Conservation (phyloP, 2,888 invertebrate species). For the Lasioglossum malachurum region DNA sequence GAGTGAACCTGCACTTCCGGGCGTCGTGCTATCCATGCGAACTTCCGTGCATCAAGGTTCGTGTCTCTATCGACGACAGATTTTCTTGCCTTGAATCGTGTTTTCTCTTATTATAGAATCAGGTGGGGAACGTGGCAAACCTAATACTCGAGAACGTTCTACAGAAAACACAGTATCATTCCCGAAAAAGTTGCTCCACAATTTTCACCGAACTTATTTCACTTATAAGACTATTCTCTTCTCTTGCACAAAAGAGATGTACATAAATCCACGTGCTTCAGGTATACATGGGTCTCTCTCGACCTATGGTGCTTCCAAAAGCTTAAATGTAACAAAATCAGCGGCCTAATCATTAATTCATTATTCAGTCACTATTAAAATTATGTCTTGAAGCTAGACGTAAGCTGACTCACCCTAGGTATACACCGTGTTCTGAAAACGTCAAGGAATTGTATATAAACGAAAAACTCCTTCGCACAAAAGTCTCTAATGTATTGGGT, state of each 20-base stretch:
- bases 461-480: neutral
- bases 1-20: constrained; percentile 87
- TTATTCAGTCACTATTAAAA: neutral
- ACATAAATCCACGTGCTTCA: neutral
- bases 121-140: constrained; percentile 1
- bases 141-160: neutral
- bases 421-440: neutral
- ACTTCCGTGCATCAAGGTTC: constrained; percentile 86
- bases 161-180: neutral
- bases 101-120: constrained; percentile 49
- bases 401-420: neutral
- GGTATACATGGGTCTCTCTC: too few relatives aligned
- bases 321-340: too few relatives aligned
- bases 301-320: neutral
- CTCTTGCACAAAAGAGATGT: neutral
- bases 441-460: neutral
- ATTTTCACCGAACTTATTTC: neutral
- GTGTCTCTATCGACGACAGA: constrained; percentile 80
- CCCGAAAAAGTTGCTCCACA: neutral
- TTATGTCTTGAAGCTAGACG: neutral
- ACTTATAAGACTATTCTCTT: neutral
- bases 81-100: constrained; percentile 73
- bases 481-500: neutral
- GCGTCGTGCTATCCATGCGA: constrained; percentile 85
- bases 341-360: neutral